These are phyloP conservation scores for Hoplostethus mediterraneus DNA, from an alignment of 2,797 vertebrate species.

Conservation along the genomic window DNA sequence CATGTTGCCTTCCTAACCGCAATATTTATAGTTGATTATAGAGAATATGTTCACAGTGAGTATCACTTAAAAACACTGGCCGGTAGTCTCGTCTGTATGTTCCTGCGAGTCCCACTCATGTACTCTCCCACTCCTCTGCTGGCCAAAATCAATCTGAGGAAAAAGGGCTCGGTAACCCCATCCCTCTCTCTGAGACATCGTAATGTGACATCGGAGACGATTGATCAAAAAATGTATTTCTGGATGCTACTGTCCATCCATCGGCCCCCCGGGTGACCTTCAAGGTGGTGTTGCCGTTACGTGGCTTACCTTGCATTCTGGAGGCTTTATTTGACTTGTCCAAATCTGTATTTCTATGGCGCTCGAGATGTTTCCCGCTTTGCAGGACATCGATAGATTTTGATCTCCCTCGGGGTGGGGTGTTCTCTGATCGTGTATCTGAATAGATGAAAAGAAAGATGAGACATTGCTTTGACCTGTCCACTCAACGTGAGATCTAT, in stretches of 20 bases:
- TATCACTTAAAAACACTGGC: conserved; percentile 26
- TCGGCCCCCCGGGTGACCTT: conserved; percentile 70
- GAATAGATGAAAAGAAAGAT: conserved; percentile 25
- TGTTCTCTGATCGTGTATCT: conserved; percentile 4
- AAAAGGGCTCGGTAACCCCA: conserved; percentile 76
- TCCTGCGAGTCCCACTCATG: conserved; percentile 71
- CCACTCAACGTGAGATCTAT: conserved; percentile 13
- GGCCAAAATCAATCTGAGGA: conserved; percentile 77
- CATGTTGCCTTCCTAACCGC: conserved; percentile 21
- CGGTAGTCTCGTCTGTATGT: conserved; percentile 53
- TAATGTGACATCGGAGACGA: conserved; percentile 79
- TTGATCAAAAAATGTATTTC: conserved; percentile 82
- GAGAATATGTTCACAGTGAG: conserved; percentile 21
- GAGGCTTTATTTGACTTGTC: conserved; percentile 22
- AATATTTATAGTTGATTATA: conserved; percentile 26
- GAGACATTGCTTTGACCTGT: conserved; percentile 28
- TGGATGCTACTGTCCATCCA: conserved; percentile 48
- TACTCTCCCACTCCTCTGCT: conserved; percentile 51
- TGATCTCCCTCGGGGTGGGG: neutral
- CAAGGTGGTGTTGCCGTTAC: conserved; percentile 35
- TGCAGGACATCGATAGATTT: conserved; percentile 22
- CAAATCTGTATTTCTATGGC: neutral
- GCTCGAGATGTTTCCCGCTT: neutral
- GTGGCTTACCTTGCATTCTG: conserved; percentile 1
- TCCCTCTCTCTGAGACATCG: conserved; percentile 69